A percentile compares a stretch with the other conserved stretches of the same genome.
Conservation (phyloP, 1,140 invertebrate genomes). For the Maconellicoccus hirsutus region DNA sequence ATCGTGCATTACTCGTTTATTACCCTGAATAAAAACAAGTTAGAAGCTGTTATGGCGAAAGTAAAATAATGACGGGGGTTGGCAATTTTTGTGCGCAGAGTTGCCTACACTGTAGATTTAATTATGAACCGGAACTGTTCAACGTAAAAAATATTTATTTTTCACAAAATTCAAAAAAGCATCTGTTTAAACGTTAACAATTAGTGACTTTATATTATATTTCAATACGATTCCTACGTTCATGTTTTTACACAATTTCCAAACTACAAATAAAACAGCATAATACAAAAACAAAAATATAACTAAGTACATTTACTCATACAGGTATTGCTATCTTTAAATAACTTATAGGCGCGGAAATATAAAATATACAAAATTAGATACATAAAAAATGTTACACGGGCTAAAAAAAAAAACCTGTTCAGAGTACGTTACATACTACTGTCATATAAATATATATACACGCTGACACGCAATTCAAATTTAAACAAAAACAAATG, state of each 20-base stretch:
- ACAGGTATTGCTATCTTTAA: conserved; percentile 14
- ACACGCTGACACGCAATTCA: conserved; percentile 16
- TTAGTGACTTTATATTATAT: not conserved
- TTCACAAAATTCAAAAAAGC: not conserved
- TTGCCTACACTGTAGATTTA: no score
- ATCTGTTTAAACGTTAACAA: not conserved
- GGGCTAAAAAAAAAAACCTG: not conserved
- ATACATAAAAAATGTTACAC: conserved; percentile 9
- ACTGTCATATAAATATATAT: conserved; percentile 20
- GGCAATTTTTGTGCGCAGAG: no score
- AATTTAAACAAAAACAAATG: conserved; percentile 5
- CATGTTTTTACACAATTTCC: not conserved
- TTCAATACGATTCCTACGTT: not conserved
- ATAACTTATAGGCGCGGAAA: conserved; percentile 12
- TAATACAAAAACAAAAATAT: not conserved
- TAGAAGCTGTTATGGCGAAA: no score
- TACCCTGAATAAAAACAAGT: no score
- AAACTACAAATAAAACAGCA: not conserved
- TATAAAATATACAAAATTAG: conserved; percentile 20
- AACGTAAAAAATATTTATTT: conserved; percentile 10
- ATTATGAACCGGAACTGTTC: no score
- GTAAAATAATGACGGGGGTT: no score
- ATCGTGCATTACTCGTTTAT: no score
- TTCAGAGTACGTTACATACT: not conserved
- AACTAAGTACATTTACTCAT: conserved; percentile 11